Percentiles rank a stretch among this genome's conserved stretches.
Conservation (phyloP, 1,140 invertebrate genomes). For the Nomia melanderi region DNA sequence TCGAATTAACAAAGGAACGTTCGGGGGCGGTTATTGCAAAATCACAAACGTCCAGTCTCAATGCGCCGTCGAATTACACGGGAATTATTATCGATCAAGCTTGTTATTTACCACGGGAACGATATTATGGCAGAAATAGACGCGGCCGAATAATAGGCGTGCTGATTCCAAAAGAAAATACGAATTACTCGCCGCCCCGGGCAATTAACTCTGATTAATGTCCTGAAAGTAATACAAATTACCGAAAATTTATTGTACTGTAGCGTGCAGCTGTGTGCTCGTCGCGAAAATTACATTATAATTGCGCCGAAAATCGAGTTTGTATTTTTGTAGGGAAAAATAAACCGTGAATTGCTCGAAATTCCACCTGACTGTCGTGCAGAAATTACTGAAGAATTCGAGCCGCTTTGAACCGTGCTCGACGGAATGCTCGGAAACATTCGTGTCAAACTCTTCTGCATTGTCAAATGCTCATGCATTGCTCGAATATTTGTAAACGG, state of each 20-base stretch:
- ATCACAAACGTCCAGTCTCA: no score
- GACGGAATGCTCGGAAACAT: no score
- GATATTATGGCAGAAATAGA: neutral
- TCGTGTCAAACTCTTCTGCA: no score
- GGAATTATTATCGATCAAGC: neutral
- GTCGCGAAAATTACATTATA: slow-evolving; percentile 45
- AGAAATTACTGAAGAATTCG: no score
- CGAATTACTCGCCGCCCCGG: neutral
- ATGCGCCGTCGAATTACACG: no score
- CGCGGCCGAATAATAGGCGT: neutral
- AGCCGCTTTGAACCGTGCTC: no score
- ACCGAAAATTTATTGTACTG: slow-evolving; percentile 41
- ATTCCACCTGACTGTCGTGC: no score
- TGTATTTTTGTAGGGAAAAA: neutral
- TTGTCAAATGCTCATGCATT: no score
- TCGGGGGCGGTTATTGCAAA: no score
- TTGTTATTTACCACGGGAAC: neutral
- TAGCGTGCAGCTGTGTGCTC: slow-evolving; percentile 24
- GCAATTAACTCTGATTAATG: slow-evolving; percentile 38
- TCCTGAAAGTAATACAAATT: slow-evolving; percentile 33
- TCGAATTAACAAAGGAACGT: no score
- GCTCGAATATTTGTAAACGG: no score
- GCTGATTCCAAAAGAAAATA: slow-evolving; percentile 18
- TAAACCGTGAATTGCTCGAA: neutral
- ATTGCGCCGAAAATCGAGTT: slow-evolving; percentile 18